phyloP scores from a whole-genome alignment of 2,113 vertebrate genomes.

The Cricetomys ansorgei region DNA sequence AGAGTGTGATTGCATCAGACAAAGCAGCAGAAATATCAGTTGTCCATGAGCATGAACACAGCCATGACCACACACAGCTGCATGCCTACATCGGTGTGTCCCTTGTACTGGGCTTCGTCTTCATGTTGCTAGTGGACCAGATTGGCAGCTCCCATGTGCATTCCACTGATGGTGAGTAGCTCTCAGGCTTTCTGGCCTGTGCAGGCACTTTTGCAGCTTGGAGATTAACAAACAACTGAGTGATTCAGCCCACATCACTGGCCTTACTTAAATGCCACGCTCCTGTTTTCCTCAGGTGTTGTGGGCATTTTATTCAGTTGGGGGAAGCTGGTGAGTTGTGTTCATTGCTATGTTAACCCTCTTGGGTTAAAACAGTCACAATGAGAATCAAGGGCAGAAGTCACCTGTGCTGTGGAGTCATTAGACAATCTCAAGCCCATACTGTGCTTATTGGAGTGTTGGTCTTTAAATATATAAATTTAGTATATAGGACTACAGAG shows the following conservation, averaged over 20 bases:
- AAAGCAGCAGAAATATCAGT: conserved; percentile 83
- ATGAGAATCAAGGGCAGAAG: neutral
- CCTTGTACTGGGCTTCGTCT: conserved; percentile 97
- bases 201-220: neutral
- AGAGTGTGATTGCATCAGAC: conserved; percentile 87
- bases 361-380: neutral
- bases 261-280: neutral
- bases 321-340: neutral
- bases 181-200: neutral
- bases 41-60: conserved; percentile 89
- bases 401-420: neutral
- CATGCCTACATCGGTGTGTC: conserved; percentile 98
- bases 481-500: neutral
- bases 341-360: conserved; percentile 10
- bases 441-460: neutral
- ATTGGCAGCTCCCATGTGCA: conserved; percentile 97
- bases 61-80: conserved; percentile 89
- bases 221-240: conserved; percentile 22
- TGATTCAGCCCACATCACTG: neutral
- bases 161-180: conserved; percentile 91
- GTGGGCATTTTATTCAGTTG: conserved; percentile 21
- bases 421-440: conserved; percentile 4
- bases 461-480: conserved; percentile 47
- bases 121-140: conserved; percentile 99
- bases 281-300: neutral